Percentiles rank a stretch among this genome's conserved stretches.
phyloP scores from a whole-genome alignment of 2,888 invertebrate species.

The Parnassius orleans region DNA sequence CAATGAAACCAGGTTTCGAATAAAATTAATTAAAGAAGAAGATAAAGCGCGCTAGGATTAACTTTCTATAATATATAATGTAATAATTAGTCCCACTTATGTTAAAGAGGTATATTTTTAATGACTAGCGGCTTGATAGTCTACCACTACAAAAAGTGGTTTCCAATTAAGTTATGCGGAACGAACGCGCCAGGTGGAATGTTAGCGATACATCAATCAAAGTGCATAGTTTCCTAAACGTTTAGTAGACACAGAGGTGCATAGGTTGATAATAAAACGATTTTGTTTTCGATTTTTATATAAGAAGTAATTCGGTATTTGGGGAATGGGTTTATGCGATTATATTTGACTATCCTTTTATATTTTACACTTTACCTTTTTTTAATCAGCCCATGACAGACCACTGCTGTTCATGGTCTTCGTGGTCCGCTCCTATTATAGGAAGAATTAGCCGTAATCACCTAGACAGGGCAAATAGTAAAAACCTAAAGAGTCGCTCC shows the following conservation, averaged over 20 bases:
- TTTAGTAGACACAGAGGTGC: neutral
- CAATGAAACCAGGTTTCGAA: neutral
- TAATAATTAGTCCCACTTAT: conserved; percentile 23
- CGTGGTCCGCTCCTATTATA: no score
- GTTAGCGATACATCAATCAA: conserved; percentile 52
- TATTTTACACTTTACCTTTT: no score
- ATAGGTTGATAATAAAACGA: no score
- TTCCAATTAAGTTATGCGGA: conserved; percentile 78
- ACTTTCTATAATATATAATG: conserved; percentile 17
- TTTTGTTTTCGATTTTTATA: no score
- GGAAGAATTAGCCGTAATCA: no score
- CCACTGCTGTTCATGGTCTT: no score
- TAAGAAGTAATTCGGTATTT: no score
- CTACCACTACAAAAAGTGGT: conserved; percentile 36
- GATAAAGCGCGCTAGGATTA: conserved; percentile 8
- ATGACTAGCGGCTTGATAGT: conserved; percentile 31
- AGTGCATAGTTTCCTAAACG: conserved; percentile 22
- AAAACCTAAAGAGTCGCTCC: no score
- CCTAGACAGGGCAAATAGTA: no score
- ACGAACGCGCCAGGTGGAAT: conserved; percentile 53
- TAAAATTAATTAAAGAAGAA: conserved; percentile 11
- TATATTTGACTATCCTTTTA: no score
- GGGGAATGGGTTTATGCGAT: no score
- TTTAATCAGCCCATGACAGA: no score
- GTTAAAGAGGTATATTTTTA: conserved; percentile 37